phyloP scores from a whole-genome alignment of 1,140 invertebrate species.

The Heliconius himera region DNA sequence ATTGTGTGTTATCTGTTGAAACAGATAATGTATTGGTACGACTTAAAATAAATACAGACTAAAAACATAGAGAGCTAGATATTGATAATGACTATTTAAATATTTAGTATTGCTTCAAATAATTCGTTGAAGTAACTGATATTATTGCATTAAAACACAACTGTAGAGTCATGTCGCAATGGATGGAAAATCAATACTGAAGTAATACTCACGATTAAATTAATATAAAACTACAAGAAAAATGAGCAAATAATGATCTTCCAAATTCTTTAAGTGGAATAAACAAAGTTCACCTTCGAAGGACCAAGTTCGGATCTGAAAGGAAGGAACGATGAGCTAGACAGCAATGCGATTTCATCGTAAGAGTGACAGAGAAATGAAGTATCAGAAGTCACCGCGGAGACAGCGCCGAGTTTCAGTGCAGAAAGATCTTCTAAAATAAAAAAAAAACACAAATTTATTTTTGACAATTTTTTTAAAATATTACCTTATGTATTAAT shows the following conservation, averaged over 20 bases:
- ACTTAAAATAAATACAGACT: slow-evolving; percentile 20
- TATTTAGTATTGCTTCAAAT: slow-evolving; percentile 68
- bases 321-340: slow-evolving; percentile 58
- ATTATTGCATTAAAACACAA: slow-evolving; percentile 45
- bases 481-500: too few relatives aligned
- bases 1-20: not conserved
- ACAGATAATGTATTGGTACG: not conserved
- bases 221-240: slow-evolving; percentile 39
- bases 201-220: slow-evolving; percentile 48
- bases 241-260: slow-evolving; percentile 60
- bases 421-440: slow-evolving; percentile 53
- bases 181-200: slow-evolving; percentile 63
- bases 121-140: slow-evolving; percentile 61
- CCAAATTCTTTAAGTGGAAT: slow-evolving; percentile 36
- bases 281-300: slow-evolving; percentile 34
- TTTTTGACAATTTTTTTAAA: too few relatives aligned
- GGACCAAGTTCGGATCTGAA: slow-evolving; percentile 40
- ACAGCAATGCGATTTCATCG: slow-evolving; percentile 59
- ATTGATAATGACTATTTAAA: slow-evolving; percentile 43
- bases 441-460: slow-evolving; percentile 26
- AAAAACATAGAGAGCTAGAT: slow-evolving; percentile 51
- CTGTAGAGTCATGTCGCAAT: slow-evolving; percentile 64
- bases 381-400: slow-evolving; percentile 41
- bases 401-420: slow-evolving; percentile 42
- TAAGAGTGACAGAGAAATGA: slow-evolving; percentile 67